Evolutionary conservation across 1,140 invertebrate genomes (phyloP).

Genomic region (Zaprionus africanus): DNA sequence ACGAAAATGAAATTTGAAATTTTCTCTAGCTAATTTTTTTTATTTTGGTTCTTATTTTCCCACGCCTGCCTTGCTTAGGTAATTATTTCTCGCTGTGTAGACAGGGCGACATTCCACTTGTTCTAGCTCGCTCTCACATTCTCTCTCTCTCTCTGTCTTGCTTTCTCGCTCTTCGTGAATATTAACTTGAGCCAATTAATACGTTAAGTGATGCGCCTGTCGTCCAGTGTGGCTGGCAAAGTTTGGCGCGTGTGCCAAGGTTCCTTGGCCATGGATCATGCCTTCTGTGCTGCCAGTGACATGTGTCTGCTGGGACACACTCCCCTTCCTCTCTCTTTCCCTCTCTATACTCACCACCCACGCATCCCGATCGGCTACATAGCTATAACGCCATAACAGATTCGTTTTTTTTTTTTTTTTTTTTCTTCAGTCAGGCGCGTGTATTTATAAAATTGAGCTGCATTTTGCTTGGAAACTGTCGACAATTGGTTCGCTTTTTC

Average conservation of each 20-base stretch:
- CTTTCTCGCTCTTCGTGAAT: constrained; percentile 46
- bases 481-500: constrained; percentile 14
- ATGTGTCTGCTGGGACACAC: constrained; percentile 50
- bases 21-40: background rate
- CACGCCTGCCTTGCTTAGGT: background rate
- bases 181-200: constrained; percentile 79
- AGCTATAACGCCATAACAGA: background rate
- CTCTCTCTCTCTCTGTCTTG: background rate
- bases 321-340: background rate
- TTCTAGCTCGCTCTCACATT: background rate
- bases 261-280: constrained; percentile 32
- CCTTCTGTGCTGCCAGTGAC: constrained; percentile 21
- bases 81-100: background rate
- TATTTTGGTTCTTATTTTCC: background rate
- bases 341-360: background rate
- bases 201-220: constrained; percentile 73
- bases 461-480: constrained; percentile 42
- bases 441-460: constrained; percentile 29
- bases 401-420: constrained; percentile 8
- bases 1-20: background rate
- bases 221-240: constrained; percentile 37
- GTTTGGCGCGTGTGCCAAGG: constrained; percentile 74
- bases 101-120: background rate
- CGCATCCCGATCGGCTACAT: background rate
- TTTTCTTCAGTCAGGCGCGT: constrained; percentile 15